Percentiles rank a stretch among this genome's conserved stretches.
phyloP scores from a whole-genome alignment of 2,888 invertebrate species.

The Sarcophaga caerulescens region DNA sequence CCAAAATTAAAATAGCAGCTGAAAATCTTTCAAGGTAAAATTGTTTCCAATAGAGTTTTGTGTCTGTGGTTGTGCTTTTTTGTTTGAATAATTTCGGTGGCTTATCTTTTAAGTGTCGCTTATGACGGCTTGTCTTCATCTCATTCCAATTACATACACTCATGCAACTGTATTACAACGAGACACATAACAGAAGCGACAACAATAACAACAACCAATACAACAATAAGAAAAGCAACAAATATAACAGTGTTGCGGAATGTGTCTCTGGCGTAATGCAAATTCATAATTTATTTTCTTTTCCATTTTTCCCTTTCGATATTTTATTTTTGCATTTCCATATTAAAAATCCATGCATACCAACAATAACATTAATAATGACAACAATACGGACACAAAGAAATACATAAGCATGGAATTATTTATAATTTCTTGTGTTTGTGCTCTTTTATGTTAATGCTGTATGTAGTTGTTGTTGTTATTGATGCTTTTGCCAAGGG shows the following conservation, averaged over 20 bases:
- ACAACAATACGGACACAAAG: not conserved
- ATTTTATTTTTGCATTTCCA: not conserved
- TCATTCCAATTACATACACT: not conserved
- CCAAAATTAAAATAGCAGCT: slow-evolving; percentile 81
- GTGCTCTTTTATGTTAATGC: slow-evolving; percentile 21
- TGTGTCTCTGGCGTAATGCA: slow-evolving; percentile 51
- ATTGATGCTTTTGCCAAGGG: slow-evolving; percentile 38
- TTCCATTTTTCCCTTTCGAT: not conserved
- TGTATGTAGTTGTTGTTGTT: slow-evolving; percentile 53
- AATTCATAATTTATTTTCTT: slow-evolving; percentile 23
- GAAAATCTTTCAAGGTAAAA: slow-evolving; percentile 80
- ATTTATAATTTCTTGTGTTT: too few relatives aligned
- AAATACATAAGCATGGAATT: not conserved
- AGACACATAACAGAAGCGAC: not conserved
- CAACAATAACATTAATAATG: not conserved
- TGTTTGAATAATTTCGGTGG: slow-evolving; percentile 33
- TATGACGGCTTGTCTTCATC: not conserved
- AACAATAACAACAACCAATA: not conserved
- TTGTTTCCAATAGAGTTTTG: slow-evolving; percentile 4
- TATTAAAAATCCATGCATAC: not conserved
- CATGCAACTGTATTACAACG: slow-evolving; percentile 14
- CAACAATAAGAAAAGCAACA: not conserved
- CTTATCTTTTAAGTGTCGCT: slow-evolving; percentile 32
- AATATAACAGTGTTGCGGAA: slow-evolving; percentile 36
- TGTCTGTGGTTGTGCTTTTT: slow-evolving; percentile 29